Percentiles rank a stretch among this genome's conserved stretches.
phyloP scores from a whole-genome alignment of 2,888 invertebrate species.

The Yponomeuta sedellus region DNA sequence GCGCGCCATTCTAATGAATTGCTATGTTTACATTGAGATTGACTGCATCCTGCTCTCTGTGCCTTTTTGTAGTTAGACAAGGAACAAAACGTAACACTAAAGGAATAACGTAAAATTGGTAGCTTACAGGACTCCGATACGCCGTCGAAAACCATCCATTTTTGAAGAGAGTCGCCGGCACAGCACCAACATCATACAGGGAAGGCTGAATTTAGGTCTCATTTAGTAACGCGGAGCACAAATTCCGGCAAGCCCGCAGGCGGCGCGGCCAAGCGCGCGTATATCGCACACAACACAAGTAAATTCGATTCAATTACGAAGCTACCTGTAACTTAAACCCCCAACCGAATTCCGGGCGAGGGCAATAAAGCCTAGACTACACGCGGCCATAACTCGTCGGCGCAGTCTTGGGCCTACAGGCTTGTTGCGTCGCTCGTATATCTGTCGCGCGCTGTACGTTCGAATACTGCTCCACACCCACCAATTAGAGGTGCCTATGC shows the following conservation, averaged over 20 bases:
- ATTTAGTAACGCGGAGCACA: background rate
- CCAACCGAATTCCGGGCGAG: conserved; percentile 3
- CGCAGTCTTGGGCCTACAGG: conserved; percentile 8
- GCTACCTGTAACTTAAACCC: conserved; percentile 12
- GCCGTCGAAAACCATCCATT: no score
- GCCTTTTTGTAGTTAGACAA: no score
- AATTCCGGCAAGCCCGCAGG: background rate
- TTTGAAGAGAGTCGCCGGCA: no score
- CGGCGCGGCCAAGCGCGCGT: background rate
- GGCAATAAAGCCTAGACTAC: conserved; percentile 12
- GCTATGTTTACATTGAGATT: no score
- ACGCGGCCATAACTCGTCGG: conserved; percentile 11
- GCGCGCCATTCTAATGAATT: background rate
- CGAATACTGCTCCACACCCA: conserved; percentile 4
- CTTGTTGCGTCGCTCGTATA: conserved; percentile 9
- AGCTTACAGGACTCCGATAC: no score
- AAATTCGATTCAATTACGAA: conserved; percentile 13
- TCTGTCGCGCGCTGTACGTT: conserved; percentile 10
- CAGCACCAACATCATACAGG: no score
- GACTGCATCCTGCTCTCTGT: no score
- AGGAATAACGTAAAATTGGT: no score
- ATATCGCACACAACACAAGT: background rate
- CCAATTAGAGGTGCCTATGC: conserved; percentile 13
- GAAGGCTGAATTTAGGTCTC: background rate
- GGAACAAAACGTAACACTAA: no score